Evolutionary conservation across 2,113 vertebrate species (phyloP), one percentile per base, ranked within the genome.

Genomic region (Prinia subflava): DNA sequence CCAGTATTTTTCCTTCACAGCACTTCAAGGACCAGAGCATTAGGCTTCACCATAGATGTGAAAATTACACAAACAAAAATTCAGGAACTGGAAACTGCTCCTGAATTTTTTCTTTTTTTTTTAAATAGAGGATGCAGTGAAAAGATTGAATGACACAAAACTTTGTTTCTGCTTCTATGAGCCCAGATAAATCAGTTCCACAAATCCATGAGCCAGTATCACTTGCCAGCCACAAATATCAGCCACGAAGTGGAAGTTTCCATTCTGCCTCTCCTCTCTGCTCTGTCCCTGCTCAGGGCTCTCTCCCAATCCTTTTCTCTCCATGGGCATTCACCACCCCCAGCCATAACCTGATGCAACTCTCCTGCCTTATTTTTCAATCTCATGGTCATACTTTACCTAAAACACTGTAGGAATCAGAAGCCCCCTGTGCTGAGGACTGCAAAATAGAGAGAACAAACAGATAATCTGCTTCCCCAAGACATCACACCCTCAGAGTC

Each of bases 381-480:
- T 19, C 60, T 41, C 31, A 8, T 23, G 20, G 12, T 13, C 23
- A 27, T 18, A 31, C 20, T 24, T 27, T 16, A 62, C 12, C 10
- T 44, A 13, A 2, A 53, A 24, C 4, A 10, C 39, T 25, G 25
- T 0, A 44, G n/a, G 8, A 31, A 7, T 11, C 2, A 27, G 52
- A 53, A 71, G 20, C 1, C 31, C 6, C 14, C 4, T 21, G 6
- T 25, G 15, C 50, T 35, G 39, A 30, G 47, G 21, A 31, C 22
- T 64, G 11, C 11, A 55, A 56, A 82, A 65, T 11, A 2, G 13
- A 63, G 11, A 52, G 35, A 35, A 49, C 14, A 59, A 37, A 39
- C 5, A 56, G n/a, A 74, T 11, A 55, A 90, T 24, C 42, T 42
- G 13, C 31, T 70, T 70, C 62, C 31, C 35, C 46, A 56, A 23